Conservation (phyloP, 1,140 invertebrate species). For the Drosophila azteca region DNA sequence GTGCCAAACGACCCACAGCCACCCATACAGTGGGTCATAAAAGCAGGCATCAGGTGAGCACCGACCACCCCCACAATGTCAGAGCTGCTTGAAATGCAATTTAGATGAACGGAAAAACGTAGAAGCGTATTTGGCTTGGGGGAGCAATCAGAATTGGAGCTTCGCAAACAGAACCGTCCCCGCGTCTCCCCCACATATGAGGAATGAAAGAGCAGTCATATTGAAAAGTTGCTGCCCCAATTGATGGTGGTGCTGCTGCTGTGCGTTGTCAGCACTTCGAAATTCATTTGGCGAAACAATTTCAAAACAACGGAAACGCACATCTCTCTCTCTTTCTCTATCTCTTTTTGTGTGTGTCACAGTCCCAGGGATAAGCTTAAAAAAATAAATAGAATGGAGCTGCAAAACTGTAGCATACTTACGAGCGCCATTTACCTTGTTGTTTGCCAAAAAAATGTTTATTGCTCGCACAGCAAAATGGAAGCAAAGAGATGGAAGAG, state of each 20-base stretch:
- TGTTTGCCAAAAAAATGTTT: constrained; percentile 65
- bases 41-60: constrained; percentile 48
- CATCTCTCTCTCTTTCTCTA: background rate
- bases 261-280: constrained; percentile 69
- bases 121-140: constrained; percentile 70
- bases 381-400: constrained; percentile 7
- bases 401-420: constrained; percentile 73
- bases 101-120: constrained; percentile 50
- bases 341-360: background rate
- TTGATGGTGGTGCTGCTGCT: constrained; percentile 33
- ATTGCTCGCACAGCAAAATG: constrained; percentile 63
- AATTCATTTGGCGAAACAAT: constrained; percentile 77
- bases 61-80: constrained; percentile 16
- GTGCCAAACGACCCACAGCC: constrained; percentile 11
- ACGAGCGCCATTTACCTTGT: constrained; percentile 65
- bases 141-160: constrained; percentile 69
- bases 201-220: constrained; percentile 57
- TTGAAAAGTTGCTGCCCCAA: constrained; percentile 54
- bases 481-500: constrained; percentile 18
- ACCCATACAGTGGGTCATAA: constrained; percentile 29
- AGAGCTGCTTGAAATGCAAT: constrained; percentile 59
- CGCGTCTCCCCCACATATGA: no score
- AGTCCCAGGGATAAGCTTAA: background rate
- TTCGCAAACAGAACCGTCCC: constrained; percentile 1
- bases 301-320: constrained; percentile 59